Conservation (phyloP, 2,888 invertebrate species). For the Callyntrura sp. region DNA sequence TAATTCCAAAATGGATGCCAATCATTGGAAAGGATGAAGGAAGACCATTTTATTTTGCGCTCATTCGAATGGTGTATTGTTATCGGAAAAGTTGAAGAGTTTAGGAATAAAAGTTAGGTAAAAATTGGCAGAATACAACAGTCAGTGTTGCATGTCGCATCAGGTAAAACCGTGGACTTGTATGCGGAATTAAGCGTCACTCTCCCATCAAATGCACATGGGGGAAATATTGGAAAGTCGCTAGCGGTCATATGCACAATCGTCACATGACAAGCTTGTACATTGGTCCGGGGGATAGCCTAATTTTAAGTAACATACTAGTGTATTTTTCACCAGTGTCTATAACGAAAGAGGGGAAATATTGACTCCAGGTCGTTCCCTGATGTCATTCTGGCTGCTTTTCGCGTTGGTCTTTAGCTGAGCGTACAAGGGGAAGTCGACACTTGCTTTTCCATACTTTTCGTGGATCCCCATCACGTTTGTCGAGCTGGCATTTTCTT, state of each 20-base stretch:
- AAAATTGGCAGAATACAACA: slow-evolving; percentile 15
- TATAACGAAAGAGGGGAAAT: not conserved
- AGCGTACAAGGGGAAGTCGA: slow-evolving; percentile 47
- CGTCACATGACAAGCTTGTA: slow-evolving; percentile 44
- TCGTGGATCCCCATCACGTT: slow-evolving; percentile 65
- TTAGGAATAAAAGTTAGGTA: slow-evolving; percentile 59
- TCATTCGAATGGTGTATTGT: too few relatives aligned
- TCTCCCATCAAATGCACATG: too few relatives aligned
- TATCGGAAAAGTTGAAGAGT: slow-evolving; percentile 45
- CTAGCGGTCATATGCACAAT: slow-evolving; percentile 51
- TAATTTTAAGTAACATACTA: too few relatives aligned
- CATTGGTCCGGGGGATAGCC: slow-evolving; percentile 48
- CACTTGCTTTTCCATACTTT: slow-evolving; percentile 58
- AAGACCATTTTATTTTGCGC: slow-evolving; percentile 53
- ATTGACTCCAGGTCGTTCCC: not conserved
- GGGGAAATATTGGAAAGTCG: too few relatives aligned
- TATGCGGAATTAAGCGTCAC: too few relatives aligned
- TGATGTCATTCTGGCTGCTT: slow-evolving; percentile 24
- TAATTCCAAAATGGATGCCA: slow-evolving; percentile 29
- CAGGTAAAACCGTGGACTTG: not conserved
- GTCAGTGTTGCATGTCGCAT: too few relatives aligned
- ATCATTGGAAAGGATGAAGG: slow-evolving; percentile 50
- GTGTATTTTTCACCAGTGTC: too few relatives aligned
- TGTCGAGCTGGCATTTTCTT: slow-evolving; percentile 48
- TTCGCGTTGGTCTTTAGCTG: slow-evolving; percentile 32